phyloP scores from a whole-genome alignment of 1,140 invertebrate genomes.

The Dolichoris vasculosae region DNA sequence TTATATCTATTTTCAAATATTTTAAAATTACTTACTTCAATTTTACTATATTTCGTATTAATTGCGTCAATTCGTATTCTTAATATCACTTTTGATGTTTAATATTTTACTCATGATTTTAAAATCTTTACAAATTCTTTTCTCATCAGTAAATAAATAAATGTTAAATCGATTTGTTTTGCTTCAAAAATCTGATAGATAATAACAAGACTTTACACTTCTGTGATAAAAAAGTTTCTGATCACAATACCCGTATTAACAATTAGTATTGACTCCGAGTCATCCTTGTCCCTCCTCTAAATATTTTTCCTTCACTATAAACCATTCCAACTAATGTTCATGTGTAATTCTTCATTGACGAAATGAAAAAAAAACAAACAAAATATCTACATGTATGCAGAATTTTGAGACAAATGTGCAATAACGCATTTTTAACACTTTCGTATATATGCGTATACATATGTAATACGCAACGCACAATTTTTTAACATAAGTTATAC shows the following conservation, averaged over 20 bases:
- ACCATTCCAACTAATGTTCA: constrained; percentile 15
- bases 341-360: neutral
- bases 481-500: neutral
- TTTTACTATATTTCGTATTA: too few relatives aligned
- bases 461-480: neutral
- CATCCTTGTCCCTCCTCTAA: neutral
- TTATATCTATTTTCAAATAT: too few relatives aligned
- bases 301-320: constrained; percentile 28
- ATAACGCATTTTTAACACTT: neutral
- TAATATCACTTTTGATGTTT: too few relatives aligned
- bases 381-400: neutral
- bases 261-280: constrained; percentile 8
- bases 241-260: neutral
- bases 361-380: neutral
- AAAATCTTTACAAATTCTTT: too few relatives aligned
- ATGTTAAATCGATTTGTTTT: neutral
- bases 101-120: too few relatives aligned
- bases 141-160: too few relatives aligned
- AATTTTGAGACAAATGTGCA: neutral
- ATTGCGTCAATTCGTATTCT: too few relatives aligned
- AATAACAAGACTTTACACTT: neutral
- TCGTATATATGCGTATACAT: neutral
- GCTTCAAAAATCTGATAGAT: neutral
- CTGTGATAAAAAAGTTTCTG: constrained; percentile 13
- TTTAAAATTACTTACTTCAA: too few relatives aligned